Evolutionary conservation across 1,140 invertebrate genomes (phyloP).

Genomic region (Uloborus diversus): DNA sequence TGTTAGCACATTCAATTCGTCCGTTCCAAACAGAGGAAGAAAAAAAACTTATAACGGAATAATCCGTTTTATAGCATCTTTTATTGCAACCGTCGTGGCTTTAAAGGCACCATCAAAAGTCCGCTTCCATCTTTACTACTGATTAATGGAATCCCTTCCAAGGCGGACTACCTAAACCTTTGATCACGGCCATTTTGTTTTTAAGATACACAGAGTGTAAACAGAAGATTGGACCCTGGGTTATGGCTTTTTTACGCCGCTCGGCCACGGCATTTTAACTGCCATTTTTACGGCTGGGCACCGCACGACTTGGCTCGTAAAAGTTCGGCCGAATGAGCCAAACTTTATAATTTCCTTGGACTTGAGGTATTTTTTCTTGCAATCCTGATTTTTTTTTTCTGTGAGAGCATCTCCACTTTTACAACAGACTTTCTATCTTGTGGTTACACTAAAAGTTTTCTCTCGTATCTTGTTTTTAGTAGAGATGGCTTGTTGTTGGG

Average conservation of each 20-base stretch:
- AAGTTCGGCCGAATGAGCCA: conserved; percentile 5
- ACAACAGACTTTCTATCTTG: neutral
- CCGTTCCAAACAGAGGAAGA: neutral
- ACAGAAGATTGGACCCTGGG: conserved; percentile 38
- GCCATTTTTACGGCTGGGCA: conserved; percentile 27
- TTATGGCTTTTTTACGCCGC: conserved; percentile 17
- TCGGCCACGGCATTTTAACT: neutral
- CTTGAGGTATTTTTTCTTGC: neutral
- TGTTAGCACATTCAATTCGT: conserved; percentile 8
- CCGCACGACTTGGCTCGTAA: conserved; percentile 2
- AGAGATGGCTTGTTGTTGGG: neutral
- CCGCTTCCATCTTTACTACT: conserved; percentile 36
- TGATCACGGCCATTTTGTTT: conserved; percentile 36
- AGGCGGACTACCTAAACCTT: conserved; percentile 10
- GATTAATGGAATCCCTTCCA: conserved; percentile 35
- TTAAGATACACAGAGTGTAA: conserved; percentile 37
- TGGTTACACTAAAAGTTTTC: neutral
- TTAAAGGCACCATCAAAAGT: conserved; percentile 32
- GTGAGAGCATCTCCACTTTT: neutral
- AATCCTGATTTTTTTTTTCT: neutral
- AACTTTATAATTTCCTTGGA: conserved; percentile 37
- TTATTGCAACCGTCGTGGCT: conserved; percentile 9
- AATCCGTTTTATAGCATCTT: conserved; percentile 25
- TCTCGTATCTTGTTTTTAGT: neutral
- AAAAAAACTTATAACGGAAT: conserved; percentile 19